phyloP scores from a whole-genome alignment of 2,888 invertebrate genomes.

The Nomada hirtipes region DNA sequence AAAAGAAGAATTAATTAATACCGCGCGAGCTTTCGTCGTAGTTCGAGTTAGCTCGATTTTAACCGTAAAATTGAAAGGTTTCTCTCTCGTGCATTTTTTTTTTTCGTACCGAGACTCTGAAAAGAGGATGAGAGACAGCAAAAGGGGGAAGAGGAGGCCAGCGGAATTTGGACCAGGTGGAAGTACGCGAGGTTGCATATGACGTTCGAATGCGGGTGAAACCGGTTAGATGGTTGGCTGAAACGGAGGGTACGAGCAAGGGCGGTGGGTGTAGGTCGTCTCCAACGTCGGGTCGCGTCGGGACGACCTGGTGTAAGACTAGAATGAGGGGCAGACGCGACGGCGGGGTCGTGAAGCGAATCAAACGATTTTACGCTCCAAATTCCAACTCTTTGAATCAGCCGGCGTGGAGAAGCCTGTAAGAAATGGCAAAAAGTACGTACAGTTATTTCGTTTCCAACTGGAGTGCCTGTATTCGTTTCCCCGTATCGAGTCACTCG shows the following conservation, averaged over 20 bases:
- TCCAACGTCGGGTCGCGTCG: constrained; percentile 31
- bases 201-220: constrained; percentile 46
- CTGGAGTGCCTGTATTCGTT: constrained; percentile 34
- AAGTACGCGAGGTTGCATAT: constrained; percentile 40
- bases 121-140: background rate
- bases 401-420: constrained; percentile 48
- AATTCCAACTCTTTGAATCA: constrained; percentile 75
- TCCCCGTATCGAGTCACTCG: constrained; percentile 36
- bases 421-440: constrained; percentile 63
- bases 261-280: constrained; percentile 12
- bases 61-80: constrained; percentile 8
- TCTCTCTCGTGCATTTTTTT: background rate
- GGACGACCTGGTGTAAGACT: constrained; percentile 57
- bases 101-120: background rate
- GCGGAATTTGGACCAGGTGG: constrained; percentile 12
- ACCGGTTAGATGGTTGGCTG: constrained; percentile 36
- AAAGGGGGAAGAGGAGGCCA: background rate
- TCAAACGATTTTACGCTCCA: constrained; percentile 83
- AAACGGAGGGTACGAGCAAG: constrained; percentile 31
- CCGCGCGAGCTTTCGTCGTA: no score
- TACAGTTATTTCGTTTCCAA: constrained; percentile 57
- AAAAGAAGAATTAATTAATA: no score
- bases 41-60: constrained; percentile 8
- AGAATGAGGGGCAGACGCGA: constrained; percentile 75
- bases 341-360: constrained; percentile 78